Evolutionary conservation across 2,888 invertebrate genomes (phyloP).

Genomic region (Eupithecia exiguata): DNA sequence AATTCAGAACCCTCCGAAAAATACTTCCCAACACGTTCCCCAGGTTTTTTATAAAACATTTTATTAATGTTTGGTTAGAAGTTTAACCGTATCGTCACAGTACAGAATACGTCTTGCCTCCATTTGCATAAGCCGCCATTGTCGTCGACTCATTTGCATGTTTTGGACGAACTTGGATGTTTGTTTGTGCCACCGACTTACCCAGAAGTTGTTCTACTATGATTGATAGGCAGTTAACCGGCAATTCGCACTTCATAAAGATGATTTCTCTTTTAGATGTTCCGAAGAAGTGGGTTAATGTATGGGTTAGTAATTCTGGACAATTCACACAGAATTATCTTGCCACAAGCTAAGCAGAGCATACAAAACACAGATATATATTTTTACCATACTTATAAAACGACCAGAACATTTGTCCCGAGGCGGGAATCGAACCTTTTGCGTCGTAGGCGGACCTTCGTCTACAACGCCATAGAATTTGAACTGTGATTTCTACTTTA

Average conservation of each 20-base stretch:
- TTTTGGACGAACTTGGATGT: slow-evolving; percentile 56
- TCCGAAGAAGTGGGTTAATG: neutral
- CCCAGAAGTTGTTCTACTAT: slow-evolving; percentile 65
- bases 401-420: too few relatives aligned
- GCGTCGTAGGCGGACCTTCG: too few relatives aligned
- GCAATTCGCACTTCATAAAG: slow-evolving; percentile 65
- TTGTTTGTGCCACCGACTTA: slow-evolving; percentile 69
- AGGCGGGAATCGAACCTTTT: too few relatives aligned
- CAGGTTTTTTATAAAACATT: slow-evolving; percentile 20
- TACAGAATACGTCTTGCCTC: slow-evolving; percentile 57
- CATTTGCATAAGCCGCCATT: slow-evolving; percentile 68
- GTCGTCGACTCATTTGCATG: slow-evolving; percentile 60
- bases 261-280: slow-evolving; percentile 41
- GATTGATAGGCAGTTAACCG: slow-evolving; percentile 67
- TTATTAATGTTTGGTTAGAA: slow-evolving; percentile 76
- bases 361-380: too few relatives aligned
- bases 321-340: too few relatives aligned
- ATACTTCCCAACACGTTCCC: neutral
- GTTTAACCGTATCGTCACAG: slow-evolving; percentile 71
- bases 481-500: neutral
- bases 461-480: too few relatives aligned
- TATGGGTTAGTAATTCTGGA: too few relatives aligned
- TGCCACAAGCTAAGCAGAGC: too few relatives aligned
- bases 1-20: slow-evolving; percentile 18
- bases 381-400: too few relatives aligned